Base-by-base conservation (phyloP, 2,113 vertebrate genomes). In the Lophius piscatorius region DNA sequence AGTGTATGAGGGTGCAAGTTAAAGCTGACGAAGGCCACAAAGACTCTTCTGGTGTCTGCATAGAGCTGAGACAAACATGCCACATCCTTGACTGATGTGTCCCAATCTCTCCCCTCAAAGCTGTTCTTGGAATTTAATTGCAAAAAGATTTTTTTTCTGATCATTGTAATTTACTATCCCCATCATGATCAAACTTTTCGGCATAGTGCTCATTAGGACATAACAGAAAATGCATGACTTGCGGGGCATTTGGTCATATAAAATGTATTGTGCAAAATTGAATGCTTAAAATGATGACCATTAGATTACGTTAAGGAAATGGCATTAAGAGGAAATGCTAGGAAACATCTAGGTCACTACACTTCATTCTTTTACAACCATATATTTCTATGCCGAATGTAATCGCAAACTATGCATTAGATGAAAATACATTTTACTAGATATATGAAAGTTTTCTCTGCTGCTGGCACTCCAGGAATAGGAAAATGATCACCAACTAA, bases 1-100 rank as follows among this genome's bases (percentile, higher is more conserved):
- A 76, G 57, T 71, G 70, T 60, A 61, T 73, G 63, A 67, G 63
- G 35, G 23, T 68, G 68, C 67, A 72, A 69, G 54, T 68, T 63
- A 33, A 58, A 66, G 68, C 41, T 28, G 45, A 33, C 2, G 55
- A 80, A 85, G 74, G 75, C 78, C 74, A 76, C 65, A 52, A 31
- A 70, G 48, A 45, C 17, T 56, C 26, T 26, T 58, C 42, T 47
- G 21, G 45, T 49, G 63, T 70, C 56, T 23, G 64, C 28, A 63
- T 26, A 61, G 59, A 70, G 65, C 55, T 55, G 69, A 73, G 38
- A 64, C 39, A 57, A n/a, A 17, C 36, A 49, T 46, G 22, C 10
- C 14, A 10, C 20, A 45, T 52, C 50, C 69, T 74, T 65, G 64
- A 69, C 46, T 61, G 52, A 80, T 50, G 62, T 40, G 33, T 2